Conservation (phyloP, 2,888 invertebrate genomes). For the Linnaemya tessellans region DNA sequence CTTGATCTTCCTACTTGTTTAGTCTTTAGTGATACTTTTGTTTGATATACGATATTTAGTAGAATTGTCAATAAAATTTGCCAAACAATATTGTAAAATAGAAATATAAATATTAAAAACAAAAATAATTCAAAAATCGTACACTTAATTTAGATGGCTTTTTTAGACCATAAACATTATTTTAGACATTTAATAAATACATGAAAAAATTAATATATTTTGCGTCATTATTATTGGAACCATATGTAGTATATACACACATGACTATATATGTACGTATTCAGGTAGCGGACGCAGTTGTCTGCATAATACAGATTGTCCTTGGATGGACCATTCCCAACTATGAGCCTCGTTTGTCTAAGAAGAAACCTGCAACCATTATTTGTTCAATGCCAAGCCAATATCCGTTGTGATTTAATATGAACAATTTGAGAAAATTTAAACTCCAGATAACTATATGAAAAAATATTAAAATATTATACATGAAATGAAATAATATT, state of each 20-base stretch:
- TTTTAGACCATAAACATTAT: constrained; percentile 59
- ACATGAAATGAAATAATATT: too few species aligned
- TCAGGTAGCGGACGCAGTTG: too few species aligned
- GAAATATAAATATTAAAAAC: constrained; percentile 10
- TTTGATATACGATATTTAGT: constrained; percentile 21
- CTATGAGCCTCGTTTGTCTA: too few species aligned
- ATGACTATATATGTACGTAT: too few species aligned
- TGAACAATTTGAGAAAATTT: too few species aligned
- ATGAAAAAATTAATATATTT: constrained; percentile 39
- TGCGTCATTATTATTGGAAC: background rate
- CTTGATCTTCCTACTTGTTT: constrained; percentile 25
- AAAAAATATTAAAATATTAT: too few species aligned
- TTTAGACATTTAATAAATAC: constrained; percentile 67
- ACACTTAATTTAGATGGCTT: constrained; percentile 60
- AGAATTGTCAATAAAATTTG: constrained; percentile 54
- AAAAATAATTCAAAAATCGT: constrained; percentile 4
- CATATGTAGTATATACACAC: background rate
- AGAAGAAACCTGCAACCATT: too few species aligned
- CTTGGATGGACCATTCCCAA: too few species aligned
- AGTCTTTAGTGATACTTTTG: constrained; percentile 17
- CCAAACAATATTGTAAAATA: constrained; percentile 63
- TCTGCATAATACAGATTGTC: too few species aligned
- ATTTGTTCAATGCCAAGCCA: too few species aligned
- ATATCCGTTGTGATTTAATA: too few species aligned
- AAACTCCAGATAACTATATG: too few species aligned